Evolutionary conservation across 2,113 vertebrate genomes (phyloP).

Genomic region (Carassius gibelio): DNA sequence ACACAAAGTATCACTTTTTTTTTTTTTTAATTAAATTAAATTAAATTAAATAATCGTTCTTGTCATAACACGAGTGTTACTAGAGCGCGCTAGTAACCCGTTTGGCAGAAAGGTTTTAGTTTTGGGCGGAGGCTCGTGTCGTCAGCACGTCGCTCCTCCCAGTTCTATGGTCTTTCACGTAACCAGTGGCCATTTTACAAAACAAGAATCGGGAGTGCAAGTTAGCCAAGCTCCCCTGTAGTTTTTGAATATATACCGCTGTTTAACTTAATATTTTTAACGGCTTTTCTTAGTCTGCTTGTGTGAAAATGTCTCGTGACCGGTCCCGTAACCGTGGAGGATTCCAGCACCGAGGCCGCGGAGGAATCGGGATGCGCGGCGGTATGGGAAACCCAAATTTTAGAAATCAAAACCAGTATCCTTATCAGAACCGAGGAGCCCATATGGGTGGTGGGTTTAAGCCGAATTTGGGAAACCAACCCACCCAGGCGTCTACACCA

Average conservation of each 20-base stretch:
- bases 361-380: conserved; percentile 77
- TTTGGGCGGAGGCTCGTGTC: conserved; percentile 4
- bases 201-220: neutral
- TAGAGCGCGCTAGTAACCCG: no score
- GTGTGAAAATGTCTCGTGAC: conserved; percentile 85
- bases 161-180: neutral
- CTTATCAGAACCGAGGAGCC: conserved; percentile 75
- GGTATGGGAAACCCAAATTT: conserved; percentile 84
- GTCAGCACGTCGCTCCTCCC: neutral
- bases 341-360: conserved; percentile 20
- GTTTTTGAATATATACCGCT: neutral
- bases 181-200: conserved; percentile 48
- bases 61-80: no score
- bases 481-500: conserved; percentile 57
- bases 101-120: neutral
- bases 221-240: neutral
- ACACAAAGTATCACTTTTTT: no score
- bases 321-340: conserved; percentile 84
- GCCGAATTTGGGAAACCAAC: conserved; percentile 60
- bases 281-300: neutral
- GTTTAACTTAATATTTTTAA: neutral
- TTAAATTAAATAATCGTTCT: no score
- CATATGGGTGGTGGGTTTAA: conserved; percentile 65
- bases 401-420: conserved; percentile 78
- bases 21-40: no score